A percentile compares a stretch with the other conserved stretches of the same genome.
Evolutionary conservation across 2,113 vertebrate species (phyloP).

Genomic region (Amblyornis subalaris): DNA sequence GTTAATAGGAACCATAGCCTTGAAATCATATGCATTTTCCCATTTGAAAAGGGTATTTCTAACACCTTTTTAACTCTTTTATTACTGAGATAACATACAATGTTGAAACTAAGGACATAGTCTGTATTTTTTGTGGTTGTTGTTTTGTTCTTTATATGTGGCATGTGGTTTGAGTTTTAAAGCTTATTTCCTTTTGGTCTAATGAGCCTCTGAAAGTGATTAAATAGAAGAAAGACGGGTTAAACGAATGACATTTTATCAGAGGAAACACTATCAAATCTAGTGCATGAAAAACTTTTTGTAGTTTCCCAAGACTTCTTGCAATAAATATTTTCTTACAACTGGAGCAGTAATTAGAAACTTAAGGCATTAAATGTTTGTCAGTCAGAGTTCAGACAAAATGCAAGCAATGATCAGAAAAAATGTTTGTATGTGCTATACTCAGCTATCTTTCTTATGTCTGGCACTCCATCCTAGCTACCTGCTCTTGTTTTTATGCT

Average conservation of each 20-base stretch:
- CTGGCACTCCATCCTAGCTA: not conserved
- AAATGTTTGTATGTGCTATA: not conserved
- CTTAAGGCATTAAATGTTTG: not conserved
- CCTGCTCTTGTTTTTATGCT: not conserved
- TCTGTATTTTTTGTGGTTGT: not conserved
- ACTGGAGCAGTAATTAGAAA: not conserved
- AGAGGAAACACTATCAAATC: conserved; percentile 40
- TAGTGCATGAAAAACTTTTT: not conserved
- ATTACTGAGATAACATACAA: not conserved
- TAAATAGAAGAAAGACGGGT: conserved; percentile 54
- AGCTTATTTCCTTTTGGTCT: conserved; percentile 59
- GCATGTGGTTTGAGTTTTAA: conserved; percentile 71
- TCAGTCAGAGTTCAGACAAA: not conserved
- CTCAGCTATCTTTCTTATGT: not conserved
- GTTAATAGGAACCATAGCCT: not conserved
- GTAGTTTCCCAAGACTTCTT: not conserved
- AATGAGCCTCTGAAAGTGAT: conserved; percentile 66
- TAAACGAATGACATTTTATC: conserved; percentile 51
- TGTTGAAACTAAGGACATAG: not conserved
- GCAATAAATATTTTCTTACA: not conserved
- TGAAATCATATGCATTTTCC: conserved; percentile 10
- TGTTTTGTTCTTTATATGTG: conserved; percentile 19
- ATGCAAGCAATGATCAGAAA: not conserved
- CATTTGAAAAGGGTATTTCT: conserved; percentile 17
- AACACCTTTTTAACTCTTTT: conserved; percentile 10